Evolutionary conservation across 2,797 vertebrate species (phyloP), one percentile per base, ranked within the genome.

Genomic region (Pteronotus mesoamericanus): DNA sequence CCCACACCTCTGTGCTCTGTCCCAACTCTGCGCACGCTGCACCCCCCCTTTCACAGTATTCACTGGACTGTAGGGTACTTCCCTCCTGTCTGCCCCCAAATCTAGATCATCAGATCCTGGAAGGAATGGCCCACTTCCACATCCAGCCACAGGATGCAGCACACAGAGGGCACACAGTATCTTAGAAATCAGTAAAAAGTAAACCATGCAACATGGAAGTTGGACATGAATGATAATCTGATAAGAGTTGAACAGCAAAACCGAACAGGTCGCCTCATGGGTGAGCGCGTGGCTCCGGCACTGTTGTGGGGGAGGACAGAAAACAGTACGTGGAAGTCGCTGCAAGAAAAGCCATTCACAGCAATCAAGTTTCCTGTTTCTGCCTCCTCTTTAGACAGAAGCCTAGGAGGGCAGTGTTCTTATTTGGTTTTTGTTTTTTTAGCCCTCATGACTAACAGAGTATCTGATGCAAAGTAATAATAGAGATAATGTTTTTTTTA

Each of bases 261-360:
- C 4, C 1, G 24, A 66, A 7, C 6, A 71, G 19, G 51, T 0
- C 37, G 1, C 32, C 16, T 75, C 29, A 2, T 11, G 22, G 37
- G 1, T 48, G 15, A 26, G 5, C 26, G 1, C 2, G 16, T 42
- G 12, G 12, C 16, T 1, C 8, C 44, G 48, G 44, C 6, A 22
- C 5, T 5, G 29, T 5, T 21, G 5, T 1, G 34, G 5, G 3
- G 5, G 42, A 53, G 42, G 37, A 59, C 14, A 59, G 74, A 83
- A 61, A 90, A 39, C 11, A 42, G 10, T n/a, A 7, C 9, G 7
- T 32, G 18, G 7, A 69, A 78, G 15, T 11, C 71, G 48, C 6
- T 7, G 1, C 51, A 9, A 4, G 51, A 39, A 71, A 57, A 53
- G 18, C 8, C 0, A 24, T 74, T 19, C 37, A 46, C 32, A 88